A percentile compares a stretch with the other conserved stretches of the same genome.
Evolutionary conservation across 2,113 vertebrate species (phyloP).

Genomic region (Sander lucioperca): DNA sequence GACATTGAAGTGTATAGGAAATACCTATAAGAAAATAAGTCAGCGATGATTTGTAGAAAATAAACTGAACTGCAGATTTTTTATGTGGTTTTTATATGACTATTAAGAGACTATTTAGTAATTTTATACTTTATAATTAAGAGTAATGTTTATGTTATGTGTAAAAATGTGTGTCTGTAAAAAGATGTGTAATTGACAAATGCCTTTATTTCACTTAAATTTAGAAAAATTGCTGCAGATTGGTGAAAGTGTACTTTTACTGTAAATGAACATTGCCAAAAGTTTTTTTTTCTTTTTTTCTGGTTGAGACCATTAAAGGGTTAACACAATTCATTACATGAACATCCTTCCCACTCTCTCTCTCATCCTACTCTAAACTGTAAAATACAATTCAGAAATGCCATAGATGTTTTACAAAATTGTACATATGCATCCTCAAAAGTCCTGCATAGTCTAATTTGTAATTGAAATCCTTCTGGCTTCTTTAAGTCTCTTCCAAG

Average conservation of each 20-base stretch:
- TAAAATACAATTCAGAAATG: conserved; percentile 43
- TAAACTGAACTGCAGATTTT: neutral
- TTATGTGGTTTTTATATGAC: too few relatives aligned
- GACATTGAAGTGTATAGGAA: neutral
- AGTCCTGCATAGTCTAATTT: conserved; percentile 41
- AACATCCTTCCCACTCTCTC: conserved; percentile 4
- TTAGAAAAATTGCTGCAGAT: neutral
- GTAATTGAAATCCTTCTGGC: conserved; percentile 44
- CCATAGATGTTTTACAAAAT: conserved; percentile 48
- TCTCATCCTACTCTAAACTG: neutral
- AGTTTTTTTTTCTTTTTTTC: too few relatives aligned
- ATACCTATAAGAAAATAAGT: neutral
- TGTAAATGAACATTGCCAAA: neutral
- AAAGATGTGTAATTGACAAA: neutral
- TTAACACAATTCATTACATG: conserved; percentile 19
- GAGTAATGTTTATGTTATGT: too few relatives aligned
- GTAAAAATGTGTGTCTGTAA: neutral
- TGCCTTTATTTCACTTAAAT: neutral
- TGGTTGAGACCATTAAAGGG: neutral
- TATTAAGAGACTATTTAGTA: too few relatives aligned
- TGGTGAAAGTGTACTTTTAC: neutral
- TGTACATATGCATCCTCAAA: neutral
- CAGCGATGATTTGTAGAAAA: neutral
- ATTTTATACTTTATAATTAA: too few relatives aligned
- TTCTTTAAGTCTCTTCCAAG: conserved; percentile 45